A percentile compares a stretch with the other conserved stretches of the same genome.
phyloP scores from a whole-genome alignment of 2,888 invertebrate species.

The Limenitis camilla region DNA sequence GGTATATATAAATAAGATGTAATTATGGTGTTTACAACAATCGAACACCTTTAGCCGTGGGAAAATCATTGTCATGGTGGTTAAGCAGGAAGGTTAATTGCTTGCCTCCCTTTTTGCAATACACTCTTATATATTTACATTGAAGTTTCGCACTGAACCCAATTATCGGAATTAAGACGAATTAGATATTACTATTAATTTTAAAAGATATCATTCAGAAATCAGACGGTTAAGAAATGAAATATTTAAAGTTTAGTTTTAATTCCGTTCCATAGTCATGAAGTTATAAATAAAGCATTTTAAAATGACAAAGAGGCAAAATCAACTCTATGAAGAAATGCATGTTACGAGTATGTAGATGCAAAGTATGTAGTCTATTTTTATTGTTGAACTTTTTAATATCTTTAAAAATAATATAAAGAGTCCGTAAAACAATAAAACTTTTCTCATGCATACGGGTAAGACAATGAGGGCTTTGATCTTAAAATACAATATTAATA shows the following conservation, averaged over 20 bases:
- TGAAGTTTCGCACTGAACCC: too few species aligned
- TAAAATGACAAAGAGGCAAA: too few species aligned
- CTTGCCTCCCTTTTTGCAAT: neutral
- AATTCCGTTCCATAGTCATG: too few species aligned
- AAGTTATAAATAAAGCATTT: too few species aligned
- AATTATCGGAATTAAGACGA: too few species aligned
- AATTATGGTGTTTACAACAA: conserved; percentile 17
- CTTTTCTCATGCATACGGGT: conserved; percentile 6
- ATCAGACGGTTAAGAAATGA: too few species aligned
- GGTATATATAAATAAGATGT: neutral
- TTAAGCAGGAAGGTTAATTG: conserved; percentile 32
- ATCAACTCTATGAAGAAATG: too few species aligned
- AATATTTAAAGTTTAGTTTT: too few species aligned
- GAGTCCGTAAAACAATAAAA: conserved; percentile 6
- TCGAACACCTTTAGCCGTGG: conserved; percentile 25
- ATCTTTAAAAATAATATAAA: neutral
- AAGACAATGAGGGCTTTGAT: conserved; percentile 11
- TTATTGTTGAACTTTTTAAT: neutral
- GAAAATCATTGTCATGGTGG: conserved; percentile 38
- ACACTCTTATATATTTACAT: too few species aligned
- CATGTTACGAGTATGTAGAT: too few species aligned
- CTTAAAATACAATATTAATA: conserved; percentile 8
- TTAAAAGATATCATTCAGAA: too few species aligned
- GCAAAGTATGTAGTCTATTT: neutral
- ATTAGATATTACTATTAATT: too few species aligned